A percentile compares a stretch with the other conserved stretches of the same genome.
Evolutionary conservation across 2,888 invertebrate species (phyloP).

Genomic region (Calameuta filiformis): DNA sequence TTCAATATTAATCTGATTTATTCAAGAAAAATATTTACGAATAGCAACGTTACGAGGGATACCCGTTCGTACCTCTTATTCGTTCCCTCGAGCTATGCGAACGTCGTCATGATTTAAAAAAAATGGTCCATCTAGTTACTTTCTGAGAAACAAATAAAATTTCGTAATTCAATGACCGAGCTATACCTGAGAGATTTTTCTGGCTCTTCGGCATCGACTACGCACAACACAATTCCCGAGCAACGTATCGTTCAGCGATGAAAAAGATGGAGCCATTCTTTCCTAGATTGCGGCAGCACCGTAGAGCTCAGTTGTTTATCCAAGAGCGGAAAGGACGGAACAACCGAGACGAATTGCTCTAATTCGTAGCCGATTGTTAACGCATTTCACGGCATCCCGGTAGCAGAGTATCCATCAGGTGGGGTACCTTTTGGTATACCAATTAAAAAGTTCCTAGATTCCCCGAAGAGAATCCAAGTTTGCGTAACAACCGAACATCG

Average conservation of each 20-base stretch:
- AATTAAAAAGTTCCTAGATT: background rate
- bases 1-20: background rate
- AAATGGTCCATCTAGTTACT: background rate
- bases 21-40: background rate
- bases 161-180: background rate
- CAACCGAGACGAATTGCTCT: background rate
- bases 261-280: background rate
- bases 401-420: background rate
- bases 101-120: background rate
- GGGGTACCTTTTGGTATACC: background rate
- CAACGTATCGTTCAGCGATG: background rate
- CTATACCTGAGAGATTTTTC: background rate
- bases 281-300: background rate
- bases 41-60: no score
- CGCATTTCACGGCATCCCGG: constrained; percentile 1
- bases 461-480: background rate
- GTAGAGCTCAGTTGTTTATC: background rate
- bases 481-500: background rate
- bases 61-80: no score
- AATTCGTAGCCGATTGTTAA: constrained; percentile 7
- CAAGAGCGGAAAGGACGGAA: constrained; percentile 4
- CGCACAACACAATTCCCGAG: background rate
- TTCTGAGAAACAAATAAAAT: background rate
- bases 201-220: background rate
- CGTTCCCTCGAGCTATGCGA: background rate